phyloP scores from a whole-genome alignment of 1,140 invertebrate species.

The Brachionus rotundiformis region DNA sequence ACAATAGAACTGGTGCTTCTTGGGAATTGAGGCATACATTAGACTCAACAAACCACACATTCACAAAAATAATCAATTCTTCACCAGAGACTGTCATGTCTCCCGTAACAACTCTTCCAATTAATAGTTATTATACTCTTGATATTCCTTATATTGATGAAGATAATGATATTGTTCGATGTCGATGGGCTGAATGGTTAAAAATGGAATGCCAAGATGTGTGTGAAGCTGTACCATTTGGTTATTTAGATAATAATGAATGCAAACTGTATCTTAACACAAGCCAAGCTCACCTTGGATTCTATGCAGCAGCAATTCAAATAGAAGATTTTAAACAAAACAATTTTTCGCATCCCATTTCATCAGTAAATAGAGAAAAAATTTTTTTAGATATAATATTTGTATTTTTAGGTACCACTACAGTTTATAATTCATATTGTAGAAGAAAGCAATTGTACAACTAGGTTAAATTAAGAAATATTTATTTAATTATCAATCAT shows the following conservation, averaged over 20 bases:
- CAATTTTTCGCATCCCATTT: neutral
- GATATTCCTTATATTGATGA: slow-evolving; percentile 38
- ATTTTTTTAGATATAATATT: neutral
- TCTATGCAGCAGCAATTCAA: slow-evolving; percentile 27
- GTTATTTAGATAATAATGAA: neutral
- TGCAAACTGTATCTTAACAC: slow-evolving; percentile 23
- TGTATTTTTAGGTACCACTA: neutral
- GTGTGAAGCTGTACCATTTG: slow-evolving; percentile 18
- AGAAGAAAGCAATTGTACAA: slow-evolving; percentile 21
- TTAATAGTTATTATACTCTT: neutral
- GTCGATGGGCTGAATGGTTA: slow-evolving; percentile 33
- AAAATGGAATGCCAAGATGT: slow-evolving; percentile 27
- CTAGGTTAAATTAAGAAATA: no score
- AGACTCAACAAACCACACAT: neutral
- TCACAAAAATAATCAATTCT: neutral
- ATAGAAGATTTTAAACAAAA: slow-evolving; percentile 8
- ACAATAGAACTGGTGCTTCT: neutral
- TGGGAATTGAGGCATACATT: slow-evolving; percentile 40
- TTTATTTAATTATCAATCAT: no score
- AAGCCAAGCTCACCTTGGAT: neutral
- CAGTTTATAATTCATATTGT: slow-evolving; percentile 34
- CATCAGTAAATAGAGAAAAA: slow-evolving; percentile 9
- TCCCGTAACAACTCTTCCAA: slow-evolving; percentile 9
- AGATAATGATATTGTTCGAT: slow-evolving; percentile 13
- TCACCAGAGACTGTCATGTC: slow-evolving; percentile 26